These are phyloP conservation scores for Virgularia gustaviana DNA, from an alignment of 92 coral and sea anemone species.

Conservation along the genomic window DNA sequence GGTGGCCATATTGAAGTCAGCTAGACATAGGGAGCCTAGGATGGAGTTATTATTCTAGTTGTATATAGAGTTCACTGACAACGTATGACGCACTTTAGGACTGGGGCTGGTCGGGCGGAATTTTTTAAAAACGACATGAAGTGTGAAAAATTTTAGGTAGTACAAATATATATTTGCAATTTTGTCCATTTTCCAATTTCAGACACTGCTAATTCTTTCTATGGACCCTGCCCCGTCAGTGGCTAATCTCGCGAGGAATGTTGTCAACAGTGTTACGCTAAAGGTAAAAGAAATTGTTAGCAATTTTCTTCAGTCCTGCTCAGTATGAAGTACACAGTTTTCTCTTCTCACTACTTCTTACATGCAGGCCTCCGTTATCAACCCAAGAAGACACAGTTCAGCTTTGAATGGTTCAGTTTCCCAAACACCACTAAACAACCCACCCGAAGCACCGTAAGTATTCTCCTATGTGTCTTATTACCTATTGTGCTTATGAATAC, in stretches of 20 bases:
- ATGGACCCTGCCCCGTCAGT: conserved; percentile 82
- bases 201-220: conserved; percentile 86
- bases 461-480: too few species aligned
- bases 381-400: conserved; percentile 18
- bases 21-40: background rate
- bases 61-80: too few species aligned
- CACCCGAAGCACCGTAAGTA: conserved; percentile 23
- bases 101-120: too few species aligned
- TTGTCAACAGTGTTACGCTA: conserved; percentile 72
- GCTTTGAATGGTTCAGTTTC: background rate
- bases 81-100: too few species aligned
- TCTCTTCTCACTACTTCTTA: background rate
- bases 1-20: background rate
- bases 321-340: too few species aligned
- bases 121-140: too few species aligned
- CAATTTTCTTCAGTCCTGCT: background rate
- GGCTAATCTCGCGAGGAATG: conserved; percentile 74
- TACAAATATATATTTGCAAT: background rate
- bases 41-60: too few species aligned
- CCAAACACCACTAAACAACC: conserved; percentile 14
- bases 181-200: too few species aligned
- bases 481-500: too few species aligned
- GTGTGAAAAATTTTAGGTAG: too few species aligned
- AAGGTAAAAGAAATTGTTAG: conserved; percentile 53
- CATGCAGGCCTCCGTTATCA: conserved; percentile 61